Percentiles rank a stretch among this genome's conserved stretches.
These are phyloP conservation scores for Malurus alboscapulatus DNA, from an alignment of 2,113 vertebrate species.

Conservation along the genomic window DNA sequence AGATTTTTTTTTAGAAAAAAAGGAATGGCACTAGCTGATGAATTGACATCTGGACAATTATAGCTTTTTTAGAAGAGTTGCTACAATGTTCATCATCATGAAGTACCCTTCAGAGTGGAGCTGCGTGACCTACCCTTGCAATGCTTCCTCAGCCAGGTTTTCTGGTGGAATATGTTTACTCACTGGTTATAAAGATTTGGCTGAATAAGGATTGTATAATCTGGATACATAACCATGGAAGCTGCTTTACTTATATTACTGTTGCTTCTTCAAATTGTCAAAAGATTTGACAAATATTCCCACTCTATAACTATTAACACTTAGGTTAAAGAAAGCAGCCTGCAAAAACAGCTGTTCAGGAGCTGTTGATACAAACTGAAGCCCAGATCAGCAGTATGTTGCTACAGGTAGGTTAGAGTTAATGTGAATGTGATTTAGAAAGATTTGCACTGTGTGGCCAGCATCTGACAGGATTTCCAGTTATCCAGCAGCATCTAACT, in stretches of 20 bases:
- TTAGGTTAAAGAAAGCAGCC: neutral
- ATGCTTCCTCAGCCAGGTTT: neutral
- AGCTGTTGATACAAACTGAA: neutral
- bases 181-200: neutral
- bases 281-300: neutral
- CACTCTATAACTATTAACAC: neutral
- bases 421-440: neutral
- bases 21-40: neutral
- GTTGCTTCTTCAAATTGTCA: neutral
- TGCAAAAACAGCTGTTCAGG: neutral
- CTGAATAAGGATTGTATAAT: neutral
- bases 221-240: neutral
- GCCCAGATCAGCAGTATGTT: neutral
- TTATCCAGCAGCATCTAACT: neutral
- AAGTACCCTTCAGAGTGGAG: neutral
- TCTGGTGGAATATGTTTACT: neutral
- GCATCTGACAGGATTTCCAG: neutral
- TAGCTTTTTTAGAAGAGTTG: neutral
- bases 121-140: neutral
- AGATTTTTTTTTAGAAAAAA: neutral
- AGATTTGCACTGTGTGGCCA: neutral
- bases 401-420: neutral
- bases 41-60: neutral
- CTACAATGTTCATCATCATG: neutral
- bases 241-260: neutral